Conservation (phyloP, 1,140 invertebrate genomes). For the Drosophila lini region DNA sequence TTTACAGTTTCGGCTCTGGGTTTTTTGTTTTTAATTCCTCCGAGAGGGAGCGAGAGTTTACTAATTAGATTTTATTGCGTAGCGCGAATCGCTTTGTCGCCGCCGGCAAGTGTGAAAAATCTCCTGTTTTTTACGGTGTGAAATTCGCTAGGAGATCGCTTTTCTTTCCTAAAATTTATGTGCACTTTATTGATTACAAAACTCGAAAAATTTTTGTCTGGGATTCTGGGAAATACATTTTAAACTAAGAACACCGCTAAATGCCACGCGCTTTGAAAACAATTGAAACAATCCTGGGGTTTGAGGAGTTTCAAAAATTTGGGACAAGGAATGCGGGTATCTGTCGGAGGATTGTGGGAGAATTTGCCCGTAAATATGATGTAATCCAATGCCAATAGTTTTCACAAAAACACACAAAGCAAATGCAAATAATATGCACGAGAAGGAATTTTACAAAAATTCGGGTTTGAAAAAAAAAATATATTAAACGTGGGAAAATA, state of each 20-base stretch:
- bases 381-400: conserved; percentile 74
- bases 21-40: conserved; percentile 31
- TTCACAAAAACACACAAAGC: conserved; percentile 47
- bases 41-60: conserved; percentile 39
- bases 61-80: conserved; percentile 82
- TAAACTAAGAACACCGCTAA: conserved; percentile 7
- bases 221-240: conserved; percentile 7
- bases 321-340: conserved; percentile 33
- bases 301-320: conserved; percentile 1
- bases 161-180: conserved; percentile 25
- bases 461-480: conserved; percentile 4
- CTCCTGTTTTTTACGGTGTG: conserved; percentile 52
- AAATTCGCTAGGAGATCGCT: conserved; percentile 19
- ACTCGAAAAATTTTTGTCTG: not conserved
- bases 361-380: conserved; percentile 29
- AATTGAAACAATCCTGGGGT: conserved; percentile 20
- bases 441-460: conserved; percentile 37
- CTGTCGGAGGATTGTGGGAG: conserved; percentile 59
- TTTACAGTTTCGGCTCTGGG: conserved; percentile 51
- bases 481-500: conserved; percentile 70
- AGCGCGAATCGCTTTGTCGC: conserved; percentile 67
- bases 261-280: conserved; percentile 58
- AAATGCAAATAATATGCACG: conserved; percentile 65
- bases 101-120: conserved; percentile 68
- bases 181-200: conserved; percentile 5